Conservation (phyloP, 2,888 invertebrate genomes). For the Coleophora flavipennella region DNA sequence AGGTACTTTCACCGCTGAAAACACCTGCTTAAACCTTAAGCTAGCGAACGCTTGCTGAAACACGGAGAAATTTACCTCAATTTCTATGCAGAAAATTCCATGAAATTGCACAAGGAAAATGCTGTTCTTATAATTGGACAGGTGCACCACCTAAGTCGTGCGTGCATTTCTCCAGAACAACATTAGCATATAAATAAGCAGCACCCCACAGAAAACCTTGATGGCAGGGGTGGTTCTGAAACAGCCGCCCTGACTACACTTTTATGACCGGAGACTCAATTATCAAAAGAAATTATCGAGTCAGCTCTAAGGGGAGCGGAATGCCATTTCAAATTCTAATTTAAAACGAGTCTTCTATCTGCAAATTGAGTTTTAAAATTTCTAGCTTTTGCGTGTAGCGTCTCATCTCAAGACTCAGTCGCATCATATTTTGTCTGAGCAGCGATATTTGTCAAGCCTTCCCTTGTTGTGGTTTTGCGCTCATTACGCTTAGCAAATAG, state of each 20-base stretch:
- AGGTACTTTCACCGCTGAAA: not conserved
- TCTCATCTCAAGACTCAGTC: not conserved
- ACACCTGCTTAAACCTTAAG: slow-evolving; percentile 19
- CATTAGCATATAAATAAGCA: slow-evolving; percentile 70
- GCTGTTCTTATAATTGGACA: slow-evolving; percentile 67
- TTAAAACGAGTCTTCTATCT: slow-evolving; percentile 18
- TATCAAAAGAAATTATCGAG: slow-evolving; percentile 64
- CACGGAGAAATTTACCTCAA: slow-evolving; percentile 46
- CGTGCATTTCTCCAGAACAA: slow-evolving; percentile 50
- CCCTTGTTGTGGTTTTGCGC: slow-evolving; percentile 1
- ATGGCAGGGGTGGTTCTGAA: slow-evolving; percentile 34
- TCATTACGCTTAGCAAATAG: slow-evolving; percentile 1
- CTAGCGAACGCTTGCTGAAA: slow-evolving; percentile 24
- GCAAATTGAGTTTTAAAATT: slow-evolving; percentile 26
- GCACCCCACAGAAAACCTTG: slow-evolving; percentile 38
- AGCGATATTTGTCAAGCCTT: too few relatives aligned
- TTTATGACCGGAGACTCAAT: slow-evolving; percentile 64
- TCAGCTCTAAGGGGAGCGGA: slow-evolving; percentile 14
- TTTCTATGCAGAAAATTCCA: slow-evolving; percentile 55
- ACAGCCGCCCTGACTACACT: slow-evolving; percentile 53
- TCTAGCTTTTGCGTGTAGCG: not conserved
- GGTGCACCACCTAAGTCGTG: slow-evolving; percentile 60
- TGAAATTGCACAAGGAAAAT: slow-evolving; percentile 62
- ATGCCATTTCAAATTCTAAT: too few relatives aligned
- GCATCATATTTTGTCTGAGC: not conserved